Conservation (phyloP, 2,113 vertebrate genomes). For the Anolis sagrei region DNA sequence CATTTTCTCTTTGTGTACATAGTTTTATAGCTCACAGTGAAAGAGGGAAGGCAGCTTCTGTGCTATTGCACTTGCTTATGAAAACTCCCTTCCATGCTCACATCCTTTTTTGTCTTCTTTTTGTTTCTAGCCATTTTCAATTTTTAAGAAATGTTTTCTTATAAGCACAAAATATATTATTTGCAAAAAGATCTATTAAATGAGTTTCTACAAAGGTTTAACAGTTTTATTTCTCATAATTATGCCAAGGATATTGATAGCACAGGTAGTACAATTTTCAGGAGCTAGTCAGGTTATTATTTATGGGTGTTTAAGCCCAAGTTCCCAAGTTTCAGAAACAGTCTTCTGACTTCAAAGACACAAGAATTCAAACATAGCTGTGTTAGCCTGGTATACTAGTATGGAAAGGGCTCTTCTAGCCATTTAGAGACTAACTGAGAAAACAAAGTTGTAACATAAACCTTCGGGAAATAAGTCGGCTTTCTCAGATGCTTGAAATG, state of each 20-base stretch:
- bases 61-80: neutral
- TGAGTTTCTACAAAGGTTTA: neutral
- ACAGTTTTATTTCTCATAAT: neutral
- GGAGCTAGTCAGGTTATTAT: neutral
- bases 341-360: constrained; percentile 67
- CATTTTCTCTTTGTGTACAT: rapidly evolving
- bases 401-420: too few relatives aligned
- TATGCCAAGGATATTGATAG: neutral
- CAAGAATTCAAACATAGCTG: too few relatives aligned
- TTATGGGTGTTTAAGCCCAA: neutral
- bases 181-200: neutral
- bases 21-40: too few relatives aligned
- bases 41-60: constrained; percentile 5
- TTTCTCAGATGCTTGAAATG: too few relatives aligned
- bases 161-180: neutral
- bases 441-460: too few relatives aligned
- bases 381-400: too few relatives aligned
- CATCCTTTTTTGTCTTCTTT: constrained; percentile 41
- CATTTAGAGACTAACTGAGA: too few relatives aligned
- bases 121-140: neutral
- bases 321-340: constrained; percentile 67
- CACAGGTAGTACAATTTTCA: neutral
- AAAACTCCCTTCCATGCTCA: constrained; percentile 20
- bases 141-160: neutral
- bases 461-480: too few relatives aligned